Conservation (phyloP, 2,797 vertebrate genomes). For the Siniperca scherzeri region DNA sequence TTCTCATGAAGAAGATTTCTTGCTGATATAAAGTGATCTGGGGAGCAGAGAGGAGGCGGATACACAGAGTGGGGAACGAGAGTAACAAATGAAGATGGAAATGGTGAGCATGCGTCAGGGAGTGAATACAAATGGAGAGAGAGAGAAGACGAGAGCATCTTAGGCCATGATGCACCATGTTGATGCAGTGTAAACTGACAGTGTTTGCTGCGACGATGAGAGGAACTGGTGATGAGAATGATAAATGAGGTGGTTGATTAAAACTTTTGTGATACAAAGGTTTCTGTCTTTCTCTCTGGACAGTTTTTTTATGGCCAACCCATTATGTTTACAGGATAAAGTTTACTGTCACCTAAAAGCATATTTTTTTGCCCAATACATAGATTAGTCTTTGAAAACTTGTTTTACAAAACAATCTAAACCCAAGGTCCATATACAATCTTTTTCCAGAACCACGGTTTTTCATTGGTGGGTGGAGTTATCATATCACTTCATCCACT, state of each 20-base stretch:
- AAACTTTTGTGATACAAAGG: not conserved
- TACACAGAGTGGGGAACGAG: constrained; percentile 16
- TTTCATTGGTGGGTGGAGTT: not conserved
- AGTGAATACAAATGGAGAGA: constrained; percentile 43
- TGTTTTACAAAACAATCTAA: not conserved
- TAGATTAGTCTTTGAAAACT: not conserved
- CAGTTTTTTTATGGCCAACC: not conserved
- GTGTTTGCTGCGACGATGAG: not conserved
- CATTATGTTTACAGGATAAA: not conserved
- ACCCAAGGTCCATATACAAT: not conserved
- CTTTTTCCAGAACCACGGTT: not conserved
- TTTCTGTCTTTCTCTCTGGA: not conserved
- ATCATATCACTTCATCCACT: not conserved
- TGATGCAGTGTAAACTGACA: constrained; percentile 4
- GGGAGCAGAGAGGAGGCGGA: not conserved
- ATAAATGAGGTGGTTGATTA: not conserved
- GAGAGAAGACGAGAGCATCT: not conserved
- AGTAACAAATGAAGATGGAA: constrained; percentile 56
- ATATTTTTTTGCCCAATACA: not conserved
- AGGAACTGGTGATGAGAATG: not conserved
- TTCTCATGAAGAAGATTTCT: constrained; percentile 38
- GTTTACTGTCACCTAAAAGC: not conserved
- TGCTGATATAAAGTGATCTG: constrained; percentile 38
- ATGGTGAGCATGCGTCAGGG: constrained; percentile 9
- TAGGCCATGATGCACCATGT: not conserved